phyloP scores from a whole-genome alignment of 2,113 vertebrate species.

The Nesospiza acunhae region DNA sequence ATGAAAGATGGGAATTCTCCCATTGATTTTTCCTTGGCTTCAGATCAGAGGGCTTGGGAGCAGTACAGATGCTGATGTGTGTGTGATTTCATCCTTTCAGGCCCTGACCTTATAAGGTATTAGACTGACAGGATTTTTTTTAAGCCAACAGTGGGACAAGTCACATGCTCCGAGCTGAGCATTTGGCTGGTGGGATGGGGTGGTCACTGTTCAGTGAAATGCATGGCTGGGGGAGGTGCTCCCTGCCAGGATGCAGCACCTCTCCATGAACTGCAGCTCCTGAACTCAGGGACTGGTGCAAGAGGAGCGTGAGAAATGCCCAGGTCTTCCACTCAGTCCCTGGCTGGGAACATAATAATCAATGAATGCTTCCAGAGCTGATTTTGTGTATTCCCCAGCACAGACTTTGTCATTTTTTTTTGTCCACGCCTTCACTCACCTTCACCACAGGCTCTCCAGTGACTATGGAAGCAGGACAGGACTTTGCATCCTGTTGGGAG shows the following conservation, averaged over 20 bases:
- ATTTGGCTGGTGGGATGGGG: not conserved
- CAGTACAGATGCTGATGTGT: not conserved
- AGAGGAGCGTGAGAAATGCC: not conserved
- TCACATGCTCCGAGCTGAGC: not conserved
- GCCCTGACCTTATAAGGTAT: not conserved
- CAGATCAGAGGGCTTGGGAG: constrained; percentile 24
- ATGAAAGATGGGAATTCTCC: constrained; percentile 27
- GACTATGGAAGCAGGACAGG: constrained; percentile 81
- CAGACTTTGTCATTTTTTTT: not conserved
- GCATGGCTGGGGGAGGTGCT: not conserved
- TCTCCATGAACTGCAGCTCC: not conserved
- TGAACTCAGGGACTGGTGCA: not conserved
- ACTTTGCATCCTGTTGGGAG: constrained; percentile 80
- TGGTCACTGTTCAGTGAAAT: not conserved
- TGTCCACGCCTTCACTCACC: constrained; percentile 65
- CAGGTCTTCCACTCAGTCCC: not conserved
- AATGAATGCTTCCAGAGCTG: not conserved
- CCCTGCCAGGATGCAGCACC: not conserved
- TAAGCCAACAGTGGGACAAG: not conserved
- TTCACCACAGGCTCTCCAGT: constrained; percentile 86
- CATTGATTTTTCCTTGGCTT: constrained; percentile 42
- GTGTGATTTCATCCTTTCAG: not conserved
- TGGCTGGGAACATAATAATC: not conserved
- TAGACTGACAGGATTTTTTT: not conserved
- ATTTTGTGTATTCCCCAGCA: not conserved